These are phyloP conservation scores for Melieria picta DNA, from an alignment of 2,888 invertebrate genomes.

Conservation along the genomic window DNA sequence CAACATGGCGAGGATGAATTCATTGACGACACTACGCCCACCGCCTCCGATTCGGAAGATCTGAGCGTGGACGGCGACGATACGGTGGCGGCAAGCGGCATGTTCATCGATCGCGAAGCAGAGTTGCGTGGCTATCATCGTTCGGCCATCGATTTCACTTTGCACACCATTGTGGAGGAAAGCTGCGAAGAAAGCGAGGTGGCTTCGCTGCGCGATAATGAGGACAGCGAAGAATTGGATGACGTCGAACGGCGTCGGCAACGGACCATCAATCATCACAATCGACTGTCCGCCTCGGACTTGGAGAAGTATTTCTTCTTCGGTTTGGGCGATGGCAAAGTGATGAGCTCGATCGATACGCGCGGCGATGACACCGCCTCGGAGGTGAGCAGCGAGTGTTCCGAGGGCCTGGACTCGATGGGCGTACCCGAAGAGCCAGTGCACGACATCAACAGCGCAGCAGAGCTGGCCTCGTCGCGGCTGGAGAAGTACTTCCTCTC, in stretches of 20 bases:
- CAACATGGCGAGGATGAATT: constrained; percentile 73
- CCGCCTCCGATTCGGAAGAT: constrained; percentile 60
- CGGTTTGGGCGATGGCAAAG: constrained; percentile 78
- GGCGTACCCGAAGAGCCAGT: constrained; percentile 68
- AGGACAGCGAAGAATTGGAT: constrained; percentile 49
- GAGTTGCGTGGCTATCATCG: constrained; percentile 85
- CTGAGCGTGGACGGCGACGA: constrained; percentile 63
- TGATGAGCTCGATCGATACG: constrained; percentile 65
- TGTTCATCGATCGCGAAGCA: constrained; percentile 78
- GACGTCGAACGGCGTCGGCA: constrained; percentile 64
- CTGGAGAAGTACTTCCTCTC: constrained; percentile 90
- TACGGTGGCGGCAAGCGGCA: constrained; percentile 61
- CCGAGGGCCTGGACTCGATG: constrained; percentile 82
- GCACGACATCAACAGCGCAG: constrained; percentile 71
- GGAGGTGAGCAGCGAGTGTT: constrained; percentile 87
- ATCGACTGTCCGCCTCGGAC: constrained; percentile 81
- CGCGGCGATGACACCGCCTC: constrained; percentile 74
- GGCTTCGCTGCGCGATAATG: constrained; percentile 68
- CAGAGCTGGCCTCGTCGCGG: constrained; percentile 83
- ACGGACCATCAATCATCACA: constrained; percentile 65
- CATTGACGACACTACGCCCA: constrained; percentile 66
- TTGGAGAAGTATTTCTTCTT: constrained; percentile 92
- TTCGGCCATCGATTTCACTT: constrained; percentile 85
- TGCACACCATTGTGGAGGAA: constrained; percentile 94
- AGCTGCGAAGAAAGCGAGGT: constrained; percentile 94